Base-by-base conservation (phyloP, 2,888 invertebrate species). In the Cabera pusaria region DNA sequence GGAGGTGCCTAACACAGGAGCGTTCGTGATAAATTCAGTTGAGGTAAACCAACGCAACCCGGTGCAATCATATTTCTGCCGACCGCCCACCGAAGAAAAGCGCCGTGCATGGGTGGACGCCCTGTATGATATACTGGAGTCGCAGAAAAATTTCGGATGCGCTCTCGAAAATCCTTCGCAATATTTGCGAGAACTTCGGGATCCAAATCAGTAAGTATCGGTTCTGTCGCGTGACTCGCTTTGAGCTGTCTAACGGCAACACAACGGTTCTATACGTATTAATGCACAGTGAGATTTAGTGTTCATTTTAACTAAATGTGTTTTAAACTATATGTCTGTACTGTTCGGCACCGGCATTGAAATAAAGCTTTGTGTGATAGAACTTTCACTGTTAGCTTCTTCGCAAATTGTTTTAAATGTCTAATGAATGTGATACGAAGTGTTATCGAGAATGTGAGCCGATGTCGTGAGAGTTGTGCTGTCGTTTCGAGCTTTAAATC, bases 91-190 rank as follows among this genome's bases (percentile, higher is more conserved):
- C n/a, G 92, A 93, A 21, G 90, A 91, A 16, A 95, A 96, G 49
- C 91, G 93, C 56, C 93, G 94, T 60, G 94, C 95, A 68, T 98
- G 98, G 98, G 90, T 96, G 51, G 90, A 93, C 32, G 95, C 94
- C 38, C 93, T 99, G 52, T 92, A 93, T 53, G 92, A 93, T 65
- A 97, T 98, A 59, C 92, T 98, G 40, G 96, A 98, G 78, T 96
- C 95, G 59, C 99, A 99, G 89, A 93, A 93, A 69, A 96, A 96
- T 85, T 97, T 99, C 84, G 93, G 98, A 54, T 95, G 95, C 80
- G 97, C 97, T 62, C 94, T 99, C 59, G 98, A 98, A 90, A 97
- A 97, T 84, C 99, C 99, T 14, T 96, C 97, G 46, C 83, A 82
- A 0, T 85, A 84, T 44, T 63, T 83, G 29, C 72, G 79, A 28